Conservation (phyloP, 2,888 invertebrate species). For the Eupithecia dodoneata region DNA sequence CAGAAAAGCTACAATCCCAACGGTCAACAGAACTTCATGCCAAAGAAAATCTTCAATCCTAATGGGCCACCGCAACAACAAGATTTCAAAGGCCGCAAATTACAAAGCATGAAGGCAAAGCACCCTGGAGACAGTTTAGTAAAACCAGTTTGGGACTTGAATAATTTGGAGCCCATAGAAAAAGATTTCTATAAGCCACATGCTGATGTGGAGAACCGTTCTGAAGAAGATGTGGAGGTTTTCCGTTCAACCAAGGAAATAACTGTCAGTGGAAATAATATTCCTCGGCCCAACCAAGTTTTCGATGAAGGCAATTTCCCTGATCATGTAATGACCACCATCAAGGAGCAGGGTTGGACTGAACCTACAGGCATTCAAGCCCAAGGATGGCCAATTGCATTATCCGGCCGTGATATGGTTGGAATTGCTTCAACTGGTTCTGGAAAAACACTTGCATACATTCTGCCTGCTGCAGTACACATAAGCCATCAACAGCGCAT, state of each 20-base stretch:
- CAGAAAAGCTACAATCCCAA: conserved; percentile 70
- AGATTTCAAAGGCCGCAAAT: conserved; percentile 80
- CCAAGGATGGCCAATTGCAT: conserved; percentile 97
- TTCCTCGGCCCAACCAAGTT: conserved; percentile 94
- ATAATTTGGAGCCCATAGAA: conserved; percentile 90
- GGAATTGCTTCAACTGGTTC: conserved; percentile 97
- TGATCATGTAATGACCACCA: conserved; percentile 91
- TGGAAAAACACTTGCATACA: conserved; percentile 96
- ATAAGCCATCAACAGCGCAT: conserved; percentile 95
- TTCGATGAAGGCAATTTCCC: conserved; percentile 97
- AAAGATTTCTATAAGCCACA: conserved; percentile 97
- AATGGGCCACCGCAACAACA: conserved; percentile 64
- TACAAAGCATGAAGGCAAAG: conserved; percentile 87
- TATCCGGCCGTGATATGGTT: conserved; percentile 96
- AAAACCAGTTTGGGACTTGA: conserved; percentile 93
- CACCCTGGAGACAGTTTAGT: conserved; percentile 88
- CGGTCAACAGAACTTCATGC: conserved; percentile 68
- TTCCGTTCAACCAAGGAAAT: conserved; percentile 93
- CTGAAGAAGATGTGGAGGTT: conserved; percentile 89
- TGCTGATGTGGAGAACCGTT: conserved; percentile 87
- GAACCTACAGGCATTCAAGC: conserved; percentile 98
- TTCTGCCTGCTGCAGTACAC: conserved; percentile 97
- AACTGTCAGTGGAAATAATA: conserved; percentile 93
- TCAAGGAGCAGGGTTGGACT: conserved; percentile 90
- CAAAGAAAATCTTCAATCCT: conserved; percentile 71